Conservation (phyloP, 2,797 vertebrate genomes). For the Staurois parvus region DNA sequence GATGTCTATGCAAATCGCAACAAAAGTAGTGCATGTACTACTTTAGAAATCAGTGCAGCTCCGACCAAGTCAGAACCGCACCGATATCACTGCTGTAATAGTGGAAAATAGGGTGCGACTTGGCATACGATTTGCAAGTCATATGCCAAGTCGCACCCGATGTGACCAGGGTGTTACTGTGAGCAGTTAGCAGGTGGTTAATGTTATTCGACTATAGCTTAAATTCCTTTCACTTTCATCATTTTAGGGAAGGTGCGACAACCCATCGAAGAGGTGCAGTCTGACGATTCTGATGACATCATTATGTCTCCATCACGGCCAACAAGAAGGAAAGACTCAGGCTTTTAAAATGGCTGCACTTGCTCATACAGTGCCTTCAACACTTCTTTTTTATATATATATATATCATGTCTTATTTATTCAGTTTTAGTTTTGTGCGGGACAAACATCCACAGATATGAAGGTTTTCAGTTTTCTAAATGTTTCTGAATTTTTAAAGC, state of each 20-base stretch:
- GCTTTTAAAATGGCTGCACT: conserved; percentile 45
- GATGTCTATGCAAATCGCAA: too few species aligned
- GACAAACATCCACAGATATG: neutral
- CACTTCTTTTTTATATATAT: neutral
- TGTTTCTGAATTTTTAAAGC: neutral
- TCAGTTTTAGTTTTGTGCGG: neutral
- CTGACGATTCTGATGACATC: conserved; percentile 88
- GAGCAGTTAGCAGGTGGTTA: too few species aligned
- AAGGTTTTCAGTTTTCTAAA: neutral
- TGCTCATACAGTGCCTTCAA: conserved; percentile 32
- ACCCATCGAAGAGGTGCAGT: conserved; percentile 70
- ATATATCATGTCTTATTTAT: neutral
- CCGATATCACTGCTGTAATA: too few species aligned
- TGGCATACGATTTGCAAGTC: too few species aligned
- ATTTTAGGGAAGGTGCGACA: conserved; percentile 13
- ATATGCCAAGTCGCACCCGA: too few species aligned
- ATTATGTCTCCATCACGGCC: conserved; percentile 75
- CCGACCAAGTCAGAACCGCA: too few species aligned
- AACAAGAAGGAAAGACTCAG: conserved; percentile 71
- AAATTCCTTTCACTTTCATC: neutral
- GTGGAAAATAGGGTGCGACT: too few species aligned
- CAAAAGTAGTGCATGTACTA: too few species aligned
- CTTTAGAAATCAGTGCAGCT: too few species aligned
- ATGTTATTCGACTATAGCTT: neutral
- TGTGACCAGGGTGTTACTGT: too few species aligned